Evolutionary conservation across 2,113 vertebrate species (phyloP), one percentile per base, ranked within the genome.

Genomic region (Lampris incognitus): DNA sequence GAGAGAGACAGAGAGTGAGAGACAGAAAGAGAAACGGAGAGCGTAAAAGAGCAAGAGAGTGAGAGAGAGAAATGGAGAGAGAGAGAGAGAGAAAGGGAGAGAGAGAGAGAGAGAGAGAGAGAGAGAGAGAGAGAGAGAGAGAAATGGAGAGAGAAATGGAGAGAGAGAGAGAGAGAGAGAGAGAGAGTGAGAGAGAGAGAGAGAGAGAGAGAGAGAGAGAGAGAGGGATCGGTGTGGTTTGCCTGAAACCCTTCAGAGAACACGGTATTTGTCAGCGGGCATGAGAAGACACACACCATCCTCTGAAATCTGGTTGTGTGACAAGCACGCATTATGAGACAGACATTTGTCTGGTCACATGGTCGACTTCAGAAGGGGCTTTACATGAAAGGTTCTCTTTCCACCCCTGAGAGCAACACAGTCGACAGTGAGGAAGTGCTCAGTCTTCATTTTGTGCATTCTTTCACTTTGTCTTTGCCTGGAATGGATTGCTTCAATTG

Each of bases 251-350:
- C 42, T 66, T 72, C 60, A 54, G 24, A 71, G 41, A 82, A 74
- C 68, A 79, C 73, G 55, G 61, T 63, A 73, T 70, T 70, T 74
- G 52, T 63, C 56, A 66, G 73, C 73, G 76, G 72, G 64, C 78
- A 49, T 58, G 61, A 70, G 81, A 69, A 85, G 83, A 73, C 74
- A 79, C 74, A 79, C 36, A 2, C 6, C 82, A 71, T 91, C 72
- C 81, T 92, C 84, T 89, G 90, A 70, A 57, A 70, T 65, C 11
- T 74, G 62, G 86, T 63, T 71, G 71, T 62, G 67, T 1, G 75
- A 74, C 58, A 46, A 66, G 66, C 6, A 42, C 40, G 9, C 75
- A 74, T 70, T 70, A 69, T 57, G 81, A 73, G 63, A 66, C 75
- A 58, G 52, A 56, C 57, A 52, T 74, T 85, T 79, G 13, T 64